phyloP scores from a whole-genome alignment of 2,888 invertebrate genomes.

The Orchesella flavescens region DNA sequence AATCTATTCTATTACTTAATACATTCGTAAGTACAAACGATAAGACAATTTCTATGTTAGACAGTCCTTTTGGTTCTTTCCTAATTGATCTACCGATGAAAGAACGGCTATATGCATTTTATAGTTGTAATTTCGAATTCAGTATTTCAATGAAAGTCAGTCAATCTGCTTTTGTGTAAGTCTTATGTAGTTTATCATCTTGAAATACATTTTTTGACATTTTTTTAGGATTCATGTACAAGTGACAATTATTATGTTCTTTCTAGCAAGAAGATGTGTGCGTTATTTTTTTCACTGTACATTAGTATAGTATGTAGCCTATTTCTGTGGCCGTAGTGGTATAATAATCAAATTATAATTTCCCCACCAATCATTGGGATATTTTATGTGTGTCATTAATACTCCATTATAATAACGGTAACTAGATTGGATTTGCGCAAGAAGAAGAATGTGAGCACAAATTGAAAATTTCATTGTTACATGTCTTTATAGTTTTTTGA shows the following conservation, averaged over 20 bases:
- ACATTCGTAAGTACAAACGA: too few relatives aligned
- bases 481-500: neutral
- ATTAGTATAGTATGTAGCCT: neutral
- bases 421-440: conserved; percentile 38
- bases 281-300: neutral
- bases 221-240: neutral
- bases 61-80: too few relatives aligned
- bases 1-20: too few relatives aligned
- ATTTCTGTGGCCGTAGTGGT: too few relatives aligned
- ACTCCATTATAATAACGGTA: conserved; percentile 41
- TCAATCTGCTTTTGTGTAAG: neutral
- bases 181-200: neutral
- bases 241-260: neutral
- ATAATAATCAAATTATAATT: too few relatives aligned
- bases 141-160: neutral
- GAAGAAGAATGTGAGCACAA: conserved; percentile 14
- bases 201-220: neutral
- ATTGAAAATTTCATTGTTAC: conserved; percentile 5
- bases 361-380: too few relatives aligned
- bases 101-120: too few relatives aligned
- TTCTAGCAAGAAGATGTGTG: neutral
- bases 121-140: too few relatives aligned
- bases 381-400: conserved; percentile 4
- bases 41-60: too few relatives aligned
- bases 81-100: too few relatives aligned